Base-by-base conservation (phyloP, 2,113 vertebrate genomes). In the Cochlearius cochlearius region DNA sequence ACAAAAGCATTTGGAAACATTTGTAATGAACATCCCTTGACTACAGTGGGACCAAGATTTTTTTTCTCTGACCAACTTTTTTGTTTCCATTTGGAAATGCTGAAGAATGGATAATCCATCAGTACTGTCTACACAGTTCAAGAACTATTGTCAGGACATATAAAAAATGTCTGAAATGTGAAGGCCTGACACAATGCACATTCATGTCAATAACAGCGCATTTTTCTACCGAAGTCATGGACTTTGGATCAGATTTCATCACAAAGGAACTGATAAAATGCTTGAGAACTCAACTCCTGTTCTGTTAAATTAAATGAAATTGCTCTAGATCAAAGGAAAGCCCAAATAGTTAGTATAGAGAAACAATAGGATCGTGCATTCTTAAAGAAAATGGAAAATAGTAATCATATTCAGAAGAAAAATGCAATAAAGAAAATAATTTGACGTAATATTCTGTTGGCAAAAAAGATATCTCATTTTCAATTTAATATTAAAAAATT, bases 401-500 rank as follows among this genome's bases (percentile, higher is more conserved):
- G 59, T 96, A 95, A 97, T 96, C 86, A 90, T 78, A 95, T 95
- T 86, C 84, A 85, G 81, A 91, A 95, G 93, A 97, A 97, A 97
- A 97, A 97, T 97, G 97, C 66, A 92, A 94, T 96, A 94, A 96
- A 92, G 89, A 92, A 97, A 97, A 90, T 95, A 97, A 97, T 96
- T 95, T 95, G 97, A 97, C 38, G 32, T 95, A 97, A 95, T 95
- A 95, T 67, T 97, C 96, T 97, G 92, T 97, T 93, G 96, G 96
- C 73, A 95, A 96, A 94, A 96, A 92, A 96, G 96, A 97, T 96
- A 92, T 80, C 96, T 95, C 96, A 95, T 96, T 97, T 97, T 96
- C 97, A 97, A 94, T 97, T 97, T 96, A 95, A 96, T 97, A 95
- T 94, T 97, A 96, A 97, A 97, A 97, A 97, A 97, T 97, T 94